phyloP scores from a whole-genome alignment of 2,797 vertebrate species.

The Salarias fasciatus region DNA sequence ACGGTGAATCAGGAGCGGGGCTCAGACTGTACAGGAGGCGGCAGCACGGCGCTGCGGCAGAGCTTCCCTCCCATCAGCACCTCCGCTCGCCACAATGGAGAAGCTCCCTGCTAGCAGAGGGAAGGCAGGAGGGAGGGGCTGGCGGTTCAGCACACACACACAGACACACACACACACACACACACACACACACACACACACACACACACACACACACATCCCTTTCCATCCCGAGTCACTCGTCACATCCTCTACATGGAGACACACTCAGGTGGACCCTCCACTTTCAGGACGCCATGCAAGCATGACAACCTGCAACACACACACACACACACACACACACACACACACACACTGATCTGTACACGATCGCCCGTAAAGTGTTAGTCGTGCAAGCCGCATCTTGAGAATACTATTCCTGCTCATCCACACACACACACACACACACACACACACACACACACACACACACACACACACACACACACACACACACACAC shows the following conservation, averaged over 20 bases:
- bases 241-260: too few species aligned
- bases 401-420: slow-evolving; percentile 57
- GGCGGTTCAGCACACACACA: slow-evolving; percentile 14
- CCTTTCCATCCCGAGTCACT: too few species aligned
- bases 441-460: too few species aligned
- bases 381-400: slow-evolving; percentile 28
- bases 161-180: background rate
- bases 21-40: too few species aligned
- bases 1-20: slow-evolving; percentile 22
- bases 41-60: slow-evolving; percentile 41
- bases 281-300: too few species aligned
- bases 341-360: slow-evolving; percentile 36
- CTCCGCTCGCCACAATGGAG: slow-evolving; percentile 49
- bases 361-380: too few species aligned
- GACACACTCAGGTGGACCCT: background rate
- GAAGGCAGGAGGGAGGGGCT: background rate
- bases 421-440: slow-evolving; percentile 9
- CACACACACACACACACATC: slow-evolving; percentile 1
- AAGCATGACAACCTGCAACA: too few species aligned
- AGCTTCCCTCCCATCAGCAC: slow-evolving; percentile 51
- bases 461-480: slow-evolving; percentile 39
- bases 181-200: slow-evolving; percentile 4
- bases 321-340: background rate
- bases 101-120: slow-evolving; percentile 43
- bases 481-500: slow-evolving; percentile 37